Conservation (phyloP, 2,113 vertebrate species). For the Sciurus niger region DNA sequence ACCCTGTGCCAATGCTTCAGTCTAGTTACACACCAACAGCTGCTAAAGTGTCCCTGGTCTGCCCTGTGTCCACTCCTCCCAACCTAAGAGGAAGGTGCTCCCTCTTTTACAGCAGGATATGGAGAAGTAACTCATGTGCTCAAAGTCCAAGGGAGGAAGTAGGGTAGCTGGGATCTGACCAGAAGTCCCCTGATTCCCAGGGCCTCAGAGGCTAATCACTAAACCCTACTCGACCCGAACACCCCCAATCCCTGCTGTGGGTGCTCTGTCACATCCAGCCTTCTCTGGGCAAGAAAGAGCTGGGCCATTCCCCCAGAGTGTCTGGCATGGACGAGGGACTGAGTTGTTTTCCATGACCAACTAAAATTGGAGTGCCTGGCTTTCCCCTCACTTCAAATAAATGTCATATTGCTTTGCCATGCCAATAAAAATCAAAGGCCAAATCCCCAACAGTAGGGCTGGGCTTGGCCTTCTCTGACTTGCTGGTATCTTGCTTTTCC, state of each 20-base stretch:
- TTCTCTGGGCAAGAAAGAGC: neutral
- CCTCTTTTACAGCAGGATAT: neutral
- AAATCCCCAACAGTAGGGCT: neutral
- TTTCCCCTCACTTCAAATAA: conserved; percentile 42
- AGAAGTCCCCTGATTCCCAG: neutral
- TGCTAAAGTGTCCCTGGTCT: neutral
- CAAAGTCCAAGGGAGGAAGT: neutral
- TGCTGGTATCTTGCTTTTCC: conserved; percentile 59
- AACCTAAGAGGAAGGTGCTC: neutral
- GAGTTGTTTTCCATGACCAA: neutral
- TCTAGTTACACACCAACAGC: neutral
- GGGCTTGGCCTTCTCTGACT: conserved; percentile 20
- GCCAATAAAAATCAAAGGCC: conserved; percentile 63
- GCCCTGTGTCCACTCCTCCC: neutral
- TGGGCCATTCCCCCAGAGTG: neutral
- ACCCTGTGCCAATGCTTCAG: neutral
- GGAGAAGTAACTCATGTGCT: neutral
- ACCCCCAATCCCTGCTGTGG: neutral
- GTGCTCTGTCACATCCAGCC: neutral
- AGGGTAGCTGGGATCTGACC: neutral
- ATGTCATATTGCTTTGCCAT: conserved; percentile 51
- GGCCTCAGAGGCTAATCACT: neutral
- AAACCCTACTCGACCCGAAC: neutral
- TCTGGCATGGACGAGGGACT: neutral
- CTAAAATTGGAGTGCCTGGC: neutral